These are phyloP conservation scores for Semotilus atromaculatus DNA, from an alignment of 2,797 vertebrate genomes.

Conservation along the genomic window DNA sequence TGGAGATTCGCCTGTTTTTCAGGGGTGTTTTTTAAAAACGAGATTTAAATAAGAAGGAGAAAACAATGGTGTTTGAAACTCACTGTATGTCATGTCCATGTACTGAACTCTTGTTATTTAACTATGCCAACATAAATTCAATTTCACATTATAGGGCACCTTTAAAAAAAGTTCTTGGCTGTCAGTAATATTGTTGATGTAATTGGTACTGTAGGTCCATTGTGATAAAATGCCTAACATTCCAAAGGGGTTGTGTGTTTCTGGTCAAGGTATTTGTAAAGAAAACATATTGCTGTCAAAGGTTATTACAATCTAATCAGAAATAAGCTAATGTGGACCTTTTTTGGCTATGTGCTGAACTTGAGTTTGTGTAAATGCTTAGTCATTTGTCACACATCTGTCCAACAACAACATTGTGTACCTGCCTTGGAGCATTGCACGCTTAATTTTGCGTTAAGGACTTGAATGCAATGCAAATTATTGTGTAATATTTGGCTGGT, in stretches of 20 bases:
- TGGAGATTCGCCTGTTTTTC: no score
- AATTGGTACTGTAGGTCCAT: conserved; percentile 48
- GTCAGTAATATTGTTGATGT: conserved; percentile 36
- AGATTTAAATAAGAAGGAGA: no score
- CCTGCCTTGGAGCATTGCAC: conserved; percentile 38
- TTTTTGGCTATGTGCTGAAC: conserved; percentile 57
- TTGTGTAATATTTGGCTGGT: conserved; percentile 48
- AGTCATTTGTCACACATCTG: conserved; percentile 20
- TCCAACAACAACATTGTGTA: conserved; percentile 57
- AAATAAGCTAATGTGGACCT: conserved; percentile 49
- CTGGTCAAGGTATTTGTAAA: conserved; percentile 29
- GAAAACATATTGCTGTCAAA: conserved; percentile 19
- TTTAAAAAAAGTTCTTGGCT: conserved; percentile 35
- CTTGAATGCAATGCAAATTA: conserved; percentile 32
- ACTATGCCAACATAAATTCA: no score
- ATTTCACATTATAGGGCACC: no score
- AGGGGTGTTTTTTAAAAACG: no score
- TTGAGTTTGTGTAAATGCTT: conserved; percentile 37
- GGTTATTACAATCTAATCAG: conserved; percentile 45
- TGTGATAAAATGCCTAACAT: conserved; percentile 25
- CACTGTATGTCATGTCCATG: no score
- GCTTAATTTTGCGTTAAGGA: conserved; percentile 38
- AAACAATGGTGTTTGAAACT: no score
- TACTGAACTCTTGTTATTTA: no score
- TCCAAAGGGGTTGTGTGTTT: conserved; percentile 32